Evolutionary conservation across 2,888 invertebrate species (phyloP).

Genomic region (Nineta flava): DNA sequence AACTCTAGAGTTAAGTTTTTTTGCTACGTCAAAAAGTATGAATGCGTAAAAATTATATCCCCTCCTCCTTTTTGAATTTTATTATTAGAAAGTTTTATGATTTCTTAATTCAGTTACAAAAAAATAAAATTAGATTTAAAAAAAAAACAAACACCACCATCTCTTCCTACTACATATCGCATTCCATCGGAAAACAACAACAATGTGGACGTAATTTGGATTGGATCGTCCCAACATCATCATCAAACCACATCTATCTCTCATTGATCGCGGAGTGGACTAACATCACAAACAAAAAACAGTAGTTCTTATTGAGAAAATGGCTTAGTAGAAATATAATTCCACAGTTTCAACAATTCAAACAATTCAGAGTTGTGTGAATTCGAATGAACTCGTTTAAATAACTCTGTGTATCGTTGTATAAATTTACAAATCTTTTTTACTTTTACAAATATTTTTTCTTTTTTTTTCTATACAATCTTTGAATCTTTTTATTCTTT

Average conservation of each 20-base stretch:
- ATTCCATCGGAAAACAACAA: background rate
- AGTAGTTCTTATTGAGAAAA: background rate
- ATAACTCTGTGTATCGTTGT: background rate
- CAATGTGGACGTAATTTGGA: no score
- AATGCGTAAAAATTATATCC: background rate
- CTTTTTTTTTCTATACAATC: no score
- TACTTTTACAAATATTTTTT: background rate
- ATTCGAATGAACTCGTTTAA: background rate
- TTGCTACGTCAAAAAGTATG: constrained; percentile 5
- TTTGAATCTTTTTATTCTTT: background rate
- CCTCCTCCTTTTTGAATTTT: background rate
- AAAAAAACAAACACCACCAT: background rate
- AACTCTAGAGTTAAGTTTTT: constrained; percentile 6
- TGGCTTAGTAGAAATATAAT: background rate
- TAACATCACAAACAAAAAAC: background rate
- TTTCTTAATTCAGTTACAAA: background rate
- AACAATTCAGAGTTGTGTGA: no score
- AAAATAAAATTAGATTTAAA: background rate
- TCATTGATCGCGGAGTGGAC: background rate
- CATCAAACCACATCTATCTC: no score
- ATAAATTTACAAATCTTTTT: background rate
- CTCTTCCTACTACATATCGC: background rate
- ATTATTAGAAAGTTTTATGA: background rate
- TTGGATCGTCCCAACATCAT: no score
- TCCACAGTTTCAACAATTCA: no score